phyloP scores from a whole-genome alignment of 2,888 invertebrate genomes.

The Hydrotaea cyrtoneurina region DNA sequence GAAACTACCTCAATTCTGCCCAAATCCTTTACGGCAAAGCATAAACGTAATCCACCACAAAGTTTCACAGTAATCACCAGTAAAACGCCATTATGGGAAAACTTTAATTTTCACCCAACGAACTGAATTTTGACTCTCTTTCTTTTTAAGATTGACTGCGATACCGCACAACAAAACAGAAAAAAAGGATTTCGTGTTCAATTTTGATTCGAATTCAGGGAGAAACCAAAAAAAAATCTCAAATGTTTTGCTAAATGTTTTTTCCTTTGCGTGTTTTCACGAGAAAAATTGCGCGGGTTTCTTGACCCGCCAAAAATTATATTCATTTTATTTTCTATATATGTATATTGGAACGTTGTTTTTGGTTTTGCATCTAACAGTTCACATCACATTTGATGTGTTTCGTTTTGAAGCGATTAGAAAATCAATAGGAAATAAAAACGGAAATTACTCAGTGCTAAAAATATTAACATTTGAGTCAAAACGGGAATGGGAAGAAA shows the following conservation, averaged over 20 bases:
- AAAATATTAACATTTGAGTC: constrained; percentile 51
- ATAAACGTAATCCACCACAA: constrained; percentile 65
- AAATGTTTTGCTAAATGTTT: constrained; percentile 48
- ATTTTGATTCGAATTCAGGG: not conserved
- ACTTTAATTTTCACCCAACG: constrained; percentile 53
- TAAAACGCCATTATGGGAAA: constrained; percentile 61
- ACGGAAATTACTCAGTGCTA: constrained; percentile 61
- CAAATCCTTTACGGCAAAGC: constrained; percentile 27
- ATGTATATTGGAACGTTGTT: constrained; percentile 6
- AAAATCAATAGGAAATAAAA: constrained; percentile 67
- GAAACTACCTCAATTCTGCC: not conserved
- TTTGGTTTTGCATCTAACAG: constrained; percentile 10
- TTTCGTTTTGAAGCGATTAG: constrained; percentile 42
- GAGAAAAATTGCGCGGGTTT: not conserved
- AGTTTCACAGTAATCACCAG: constrained; percentile 62
- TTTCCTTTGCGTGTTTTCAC: constrained; percentile 49
- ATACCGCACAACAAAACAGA: not conserved
- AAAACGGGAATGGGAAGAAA: constrained; percentile 58
- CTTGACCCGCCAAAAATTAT: not conserved
- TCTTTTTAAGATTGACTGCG: not conserved
- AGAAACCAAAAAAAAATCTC: not conserved
- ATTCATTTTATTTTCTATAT: constrained; percentile 32
- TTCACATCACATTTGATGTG: constrained; percentile 16
- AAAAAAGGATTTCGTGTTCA: constrained; percentile 13
- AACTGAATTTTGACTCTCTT: not conserved